A percentile compares a stretch with the other conserved stretches of the same genome.
Conservation (phyloP, 1,140 invertebrate species). For the Rhizoglyphus robini region DNA sequence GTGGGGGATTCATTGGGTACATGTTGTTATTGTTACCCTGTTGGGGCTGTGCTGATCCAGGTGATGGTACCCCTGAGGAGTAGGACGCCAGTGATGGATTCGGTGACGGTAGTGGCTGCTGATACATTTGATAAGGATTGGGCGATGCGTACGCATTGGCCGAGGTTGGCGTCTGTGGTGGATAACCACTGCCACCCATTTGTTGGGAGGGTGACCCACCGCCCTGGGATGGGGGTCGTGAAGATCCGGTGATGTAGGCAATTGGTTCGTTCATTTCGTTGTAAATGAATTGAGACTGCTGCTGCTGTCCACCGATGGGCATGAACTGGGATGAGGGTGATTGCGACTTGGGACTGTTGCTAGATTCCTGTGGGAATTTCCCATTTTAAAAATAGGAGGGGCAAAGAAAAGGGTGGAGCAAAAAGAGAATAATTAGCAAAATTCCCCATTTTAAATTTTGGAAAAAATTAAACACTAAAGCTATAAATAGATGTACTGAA, state of each 20-base stretch:
- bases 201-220: neutral
- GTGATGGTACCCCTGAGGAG: neutral
- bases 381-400: too few species aligned
- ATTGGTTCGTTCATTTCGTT: neutral
- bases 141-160: neutral
- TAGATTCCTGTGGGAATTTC: neutral
- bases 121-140: constrained; percentile 7
- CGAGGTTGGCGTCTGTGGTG: neutral
- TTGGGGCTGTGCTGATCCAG: neutral
- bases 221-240: neutral
- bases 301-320: neutral
- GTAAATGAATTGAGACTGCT: neutral
- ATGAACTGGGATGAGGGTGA: neutral
- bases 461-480: too few species aligned
- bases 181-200: neutral
- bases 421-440: neutral
- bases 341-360: neutral
- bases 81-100: constrained; percentile 2
- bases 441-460: neutral
- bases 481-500: too few species aligned
- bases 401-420: neutral
- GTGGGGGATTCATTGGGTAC: neutral
- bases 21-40: neutral
- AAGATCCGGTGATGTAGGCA: neutral
- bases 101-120: neutral